Evolutionary conservation across 2,797 vertebrate genomes (phyloP), one percentile per base, ranked within the genome.

Genomic region (Clamator glandarius): DNA sequence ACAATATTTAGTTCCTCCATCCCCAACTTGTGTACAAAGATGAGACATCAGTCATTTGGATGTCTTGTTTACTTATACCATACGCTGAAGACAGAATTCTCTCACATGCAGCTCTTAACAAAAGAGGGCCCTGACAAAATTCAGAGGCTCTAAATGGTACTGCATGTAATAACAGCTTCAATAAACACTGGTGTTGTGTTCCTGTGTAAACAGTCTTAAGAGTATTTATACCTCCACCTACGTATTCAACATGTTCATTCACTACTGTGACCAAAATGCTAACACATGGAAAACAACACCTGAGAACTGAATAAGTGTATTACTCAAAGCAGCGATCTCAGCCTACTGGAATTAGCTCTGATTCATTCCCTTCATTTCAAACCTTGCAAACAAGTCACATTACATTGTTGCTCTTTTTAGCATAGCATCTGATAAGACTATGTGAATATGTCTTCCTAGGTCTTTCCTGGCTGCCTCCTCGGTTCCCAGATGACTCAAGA

Each of bases 351-450:
- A 75, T 89, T n/a, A 93, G 51, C 64, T 69, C 42, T 54, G n/a
- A 42, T 87, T 75, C 78, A 59, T 91, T 84, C 92, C 76, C 92
- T 48, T 88, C 92, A 81, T 95, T 93, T 87, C 91, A 87, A 72
- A 31, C 36, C 61, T 61, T 83, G n/a, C 54, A 83, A 81, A 76
- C 15, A 26, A 90, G 62, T 48, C 73, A 63, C 82, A 46, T 6
- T 54, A 58, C 35, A 25, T 15, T 25, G 66, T 26, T 73, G 73
- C 42, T 93, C 72, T 83, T 91, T 89, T 85, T 36, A 91, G 64
- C 50, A 13, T n/a, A 66, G 35, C 20, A 41, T 78, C 76, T 85
- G 72, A 55, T 78, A 39, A 79, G 64, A 77, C 8, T 29, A 48
- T 77, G 83, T 90, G 72, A 89, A 66, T 80, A 28, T 25, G 62